A percentile compares a stretch with the other conserved stretches of the same genome.
phyloP scores from a whole-genome alignment of 1,140 invertebrate genomes.

The Listronotus bonariensis region DNA sequence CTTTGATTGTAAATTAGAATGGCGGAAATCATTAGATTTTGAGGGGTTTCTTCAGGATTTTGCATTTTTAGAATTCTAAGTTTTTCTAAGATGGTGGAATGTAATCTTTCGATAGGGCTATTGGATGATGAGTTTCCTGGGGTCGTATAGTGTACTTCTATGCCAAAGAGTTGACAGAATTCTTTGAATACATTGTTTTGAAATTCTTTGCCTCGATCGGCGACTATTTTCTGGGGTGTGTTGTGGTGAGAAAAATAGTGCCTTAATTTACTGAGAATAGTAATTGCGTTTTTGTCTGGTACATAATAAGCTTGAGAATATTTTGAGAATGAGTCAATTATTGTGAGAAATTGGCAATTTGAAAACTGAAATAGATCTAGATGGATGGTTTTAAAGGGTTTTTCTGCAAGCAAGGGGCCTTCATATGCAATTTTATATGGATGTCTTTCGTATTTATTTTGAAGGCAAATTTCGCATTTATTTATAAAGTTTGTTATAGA shows the following conservation, averaged over 20 bases:
- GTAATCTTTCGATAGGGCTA: conserved; percentile 40
- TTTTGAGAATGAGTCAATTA: too few species aligned
- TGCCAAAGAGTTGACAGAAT: conserved; percentile 37
- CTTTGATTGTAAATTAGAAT: conserved; percentile 41
- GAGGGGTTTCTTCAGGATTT: conserved; percentile 23
- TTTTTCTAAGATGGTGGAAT: conserved; percentile 42
- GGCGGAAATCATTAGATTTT: conserved; percentile 33
- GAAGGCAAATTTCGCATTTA: conserved; percentile 31
- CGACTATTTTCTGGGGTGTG: conserved; percentile 40
- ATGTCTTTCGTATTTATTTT: conserved; percentile 31
- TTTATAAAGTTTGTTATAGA: conserved; percentile 26
- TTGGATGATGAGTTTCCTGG: conserved; percentile 37
- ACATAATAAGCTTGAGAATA: too few species aligned
- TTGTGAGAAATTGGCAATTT: too few species aligned
- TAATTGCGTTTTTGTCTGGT: conserved; percentile 11
- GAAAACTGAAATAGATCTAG: conserved; percentile 41
- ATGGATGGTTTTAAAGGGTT: conserved; percentile 46
- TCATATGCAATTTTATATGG: conserved; percentile 23
- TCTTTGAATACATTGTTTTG: conserved; percentile 41
- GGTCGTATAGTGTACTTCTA: conserved; percentile 37
- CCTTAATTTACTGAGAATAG: conserved; percentile 39
- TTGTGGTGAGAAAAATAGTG: conserved; percentile 41
- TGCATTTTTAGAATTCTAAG: conserved; percentile 32
- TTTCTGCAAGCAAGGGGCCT: conserved; percentile 37
- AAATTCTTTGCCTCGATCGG: conserved; percentile 42